Conservation (phyloP, 2,888 invertebrate genomes). For the Macrophya annulata region DNA sequence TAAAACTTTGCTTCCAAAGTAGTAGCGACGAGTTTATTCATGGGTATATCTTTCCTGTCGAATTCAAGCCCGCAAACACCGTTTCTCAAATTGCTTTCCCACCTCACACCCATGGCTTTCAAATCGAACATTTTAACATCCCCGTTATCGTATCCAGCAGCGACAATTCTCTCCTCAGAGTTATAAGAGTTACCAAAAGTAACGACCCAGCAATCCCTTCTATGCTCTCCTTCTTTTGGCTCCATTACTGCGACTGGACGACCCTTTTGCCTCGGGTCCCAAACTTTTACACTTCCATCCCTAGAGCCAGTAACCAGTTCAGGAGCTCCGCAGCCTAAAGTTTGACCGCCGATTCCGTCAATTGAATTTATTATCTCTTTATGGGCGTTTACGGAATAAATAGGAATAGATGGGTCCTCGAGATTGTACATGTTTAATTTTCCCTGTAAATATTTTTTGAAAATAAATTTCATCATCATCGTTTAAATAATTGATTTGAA, state of each 20-base stretch:
- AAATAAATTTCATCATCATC: neutral
- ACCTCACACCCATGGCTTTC: conserved; percentile 89
- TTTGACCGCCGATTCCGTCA: conserved; percentile 93
- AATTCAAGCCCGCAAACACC: conserved; percentile 95
- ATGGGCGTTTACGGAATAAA: conserved; percentile 91
- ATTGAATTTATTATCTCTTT: conserved; percentile 94
- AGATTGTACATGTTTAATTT: conserved; percentile 81
- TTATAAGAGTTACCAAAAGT: conserved; percentile 96
- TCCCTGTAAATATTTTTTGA: conserved; percentile 81
- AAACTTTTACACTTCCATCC: conserved; percentile 97
- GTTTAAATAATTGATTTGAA: neutral
- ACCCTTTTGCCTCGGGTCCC: conserved; percentile 96
- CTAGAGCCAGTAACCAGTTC: conserved; percentile 97
- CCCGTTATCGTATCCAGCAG: conserved; percentile 97
- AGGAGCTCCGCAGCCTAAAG: conserved; percentile 93
- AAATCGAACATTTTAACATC: conserved; percentile 97
- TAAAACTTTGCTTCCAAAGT: conserved; percentile 95
- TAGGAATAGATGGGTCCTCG: conserved; percentile 86
- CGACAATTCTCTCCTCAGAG: conserved; percentile 91
- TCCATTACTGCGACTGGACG: conserved; percentile 95
- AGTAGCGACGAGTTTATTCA: conserved; percentile 96
- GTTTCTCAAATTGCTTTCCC: conserved; percentile 96
- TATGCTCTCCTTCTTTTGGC: conserved; percentile 85
- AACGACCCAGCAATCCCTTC: conserved; percentile 96
- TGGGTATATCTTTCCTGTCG: conserved; percentile 95